Evolutionary conservation across 2,113 vertebrate genomes (phyloP).

Genomic region (Macquaria ambigua): DNA sequence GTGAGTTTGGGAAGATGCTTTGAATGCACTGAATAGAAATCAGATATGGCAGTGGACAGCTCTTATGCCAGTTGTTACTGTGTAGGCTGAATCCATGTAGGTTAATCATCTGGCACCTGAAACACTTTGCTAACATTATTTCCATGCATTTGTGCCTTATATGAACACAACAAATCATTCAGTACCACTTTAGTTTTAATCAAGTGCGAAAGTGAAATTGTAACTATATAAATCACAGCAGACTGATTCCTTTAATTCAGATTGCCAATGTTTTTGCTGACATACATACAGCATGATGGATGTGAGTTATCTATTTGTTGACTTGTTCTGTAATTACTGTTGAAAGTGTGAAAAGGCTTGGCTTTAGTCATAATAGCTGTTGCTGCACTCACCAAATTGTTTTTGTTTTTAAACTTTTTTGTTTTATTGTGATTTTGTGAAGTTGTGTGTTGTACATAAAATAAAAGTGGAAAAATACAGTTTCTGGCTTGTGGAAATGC

Average conservation of each 20-base stretch:
- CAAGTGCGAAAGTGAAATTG: conserved; percentile 29
- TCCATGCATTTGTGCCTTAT: conserved; percentile 44
- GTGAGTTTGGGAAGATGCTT: not conserved
- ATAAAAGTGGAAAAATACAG: conserved; percentile 46
- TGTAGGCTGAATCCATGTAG: not conserved
- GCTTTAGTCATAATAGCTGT: not conserved
- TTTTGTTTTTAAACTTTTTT: conserved; percentile 3
- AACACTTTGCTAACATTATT: not conserved
- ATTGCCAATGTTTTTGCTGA: conserved; percentile 38
- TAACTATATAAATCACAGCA: not conserved
- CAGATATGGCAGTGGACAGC: not conserved
- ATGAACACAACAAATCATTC: conserved; percentile 6
- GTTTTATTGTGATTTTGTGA: conserved; percentile 35
- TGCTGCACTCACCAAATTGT: conserved; percentile 10
- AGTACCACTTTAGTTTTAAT: conserved; percentile 14
- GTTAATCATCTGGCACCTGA: conserved; percentile 1
- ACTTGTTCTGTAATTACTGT: not conserved
- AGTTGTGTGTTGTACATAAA: conserved; percentile 65
- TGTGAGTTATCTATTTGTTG: not conserved
- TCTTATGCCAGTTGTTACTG: not conserved
- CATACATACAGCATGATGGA: not conserved
- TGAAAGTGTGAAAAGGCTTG: conserved; percentile 31
- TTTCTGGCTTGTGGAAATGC: not conserved
- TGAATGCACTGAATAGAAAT: conserved; percentile 36
- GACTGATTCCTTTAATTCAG: not conserved